phyloP scores from a whole-genome alignment of 1,140 invertebrate genomes.

The Amyelois transitella region DNA sequence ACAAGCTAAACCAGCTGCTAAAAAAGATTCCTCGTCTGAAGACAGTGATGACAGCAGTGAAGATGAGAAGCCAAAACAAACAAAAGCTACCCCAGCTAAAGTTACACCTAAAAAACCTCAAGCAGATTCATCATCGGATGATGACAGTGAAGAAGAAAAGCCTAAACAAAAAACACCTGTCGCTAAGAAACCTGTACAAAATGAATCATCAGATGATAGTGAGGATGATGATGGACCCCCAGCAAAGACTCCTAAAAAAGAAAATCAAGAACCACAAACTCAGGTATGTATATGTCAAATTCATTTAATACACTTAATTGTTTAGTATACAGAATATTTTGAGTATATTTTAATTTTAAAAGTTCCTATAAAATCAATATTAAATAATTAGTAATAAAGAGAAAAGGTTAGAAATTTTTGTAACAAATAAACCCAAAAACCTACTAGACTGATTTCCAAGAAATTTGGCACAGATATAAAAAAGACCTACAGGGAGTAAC shows the following conservation, averaged over 20 bases:
- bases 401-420: no score
- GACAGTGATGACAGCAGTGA: conserved; percentile 14
- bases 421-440: no score
- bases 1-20: conserved; percentile 4
- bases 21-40: conserved; percentile 10
- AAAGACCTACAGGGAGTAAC: no score
- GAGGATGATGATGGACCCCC: conserved; percentile 40
- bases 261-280: not conserved
- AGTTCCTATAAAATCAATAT: no score
- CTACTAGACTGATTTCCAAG: no score
- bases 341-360: no score
- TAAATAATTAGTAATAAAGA: no score
- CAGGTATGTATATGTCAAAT: conserved; percentile 9
- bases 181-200: not conserved
- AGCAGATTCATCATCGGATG: conserved; percentile 6
- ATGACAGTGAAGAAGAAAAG: conserved; percentile 15
- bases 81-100: not conserved
- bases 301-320: no score
- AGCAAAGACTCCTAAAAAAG: conserved; percentile 42
- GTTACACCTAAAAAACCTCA: conserved; percentile 5
- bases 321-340: no score
- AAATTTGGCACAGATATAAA: no score
- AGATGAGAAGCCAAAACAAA: conserved; percentile 14
- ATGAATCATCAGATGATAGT: conserved; percentile 10
- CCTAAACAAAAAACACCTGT: conserved; percentile 4